Evolutionary conservation across 2,797 vertebrate genomes (phyloP), one percentile per base, ranked within the genome.

Genomic region (Scomberomorus guttatus): DNA sequence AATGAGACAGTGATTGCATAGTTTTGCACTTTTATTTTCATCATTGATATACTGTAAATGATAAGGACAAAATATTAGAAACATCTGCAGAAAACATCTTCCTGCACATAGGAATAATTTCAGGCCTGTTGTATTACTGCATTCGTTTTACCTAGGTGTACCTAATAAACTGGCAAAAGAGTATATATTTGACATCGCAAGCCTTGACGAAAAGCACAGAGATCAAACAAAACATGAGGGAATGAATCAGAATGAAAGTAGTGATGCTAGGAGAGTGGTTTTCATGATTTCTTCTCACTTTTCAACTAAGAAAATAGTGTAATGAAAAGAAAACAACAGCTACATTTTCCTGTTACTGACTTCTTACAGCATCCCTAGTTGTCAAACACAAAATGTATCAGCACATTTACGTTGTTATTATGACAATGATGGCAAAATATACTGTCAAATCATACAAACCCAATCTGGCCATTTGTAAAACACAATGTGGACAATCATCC

Each of bases 391-490:
- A 27, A 84, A 65, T 27, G 13, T 1, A 52, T 64, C 17, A 10
- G 22, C 57, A 55, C 69, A 74, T 72, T 71, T 71, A 72, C 60
- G 57, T 70, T 75, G 29, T 42, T 77, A 73, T 72, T 79, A 73
- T 79, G 32, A 42, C 65, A 51, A 42, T 7, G 27, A 58, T 64
- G 52, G 63, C 37, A 56, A 34, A 72, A 68, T 48, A 52, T 6
- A 42, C 64, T 51, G 42, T 15, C 9, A 20, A 20, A 80, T 60
- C 48, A 42, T 48, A 48, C 34, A 70, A 73, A 80, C 34, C 22
- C 42, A 82, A 59, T 56, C 52, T 70, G 75, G 66, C 52, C 73
- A 81, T 83, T 82, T 88, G 80, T 83, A 14, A 64, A 89, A 83
- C 79, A 62, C 57, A 73, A 42, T 13, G 76, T 48, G 27, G 56